Conservation (phyloP, 2,888 invertebrate genomes). For the Idaea aversata region DNA sequence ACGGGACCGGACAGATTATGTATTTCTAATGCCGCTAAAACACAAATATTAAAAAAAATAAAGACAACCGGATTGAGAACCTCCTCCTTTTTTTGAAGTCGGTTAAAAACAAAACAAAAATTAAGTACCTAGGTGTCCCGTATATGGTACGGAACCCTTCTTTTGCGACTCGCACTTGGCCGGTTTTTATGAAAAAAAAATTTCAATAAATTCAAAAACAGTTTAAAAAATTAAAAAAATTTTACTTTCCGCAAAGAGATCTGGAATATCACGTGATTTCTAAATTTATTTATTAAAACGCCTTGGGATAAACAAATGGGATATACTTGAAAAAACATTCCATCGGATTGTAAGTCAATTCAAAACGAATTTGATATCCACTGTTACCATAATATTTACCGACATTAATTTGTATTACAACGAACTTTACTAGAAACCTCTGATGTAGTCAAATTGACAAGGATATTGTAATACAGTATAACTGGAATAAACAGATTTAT, state of each 20-base stretch:
- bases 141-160: too few species aligned
- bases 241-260: background rate
- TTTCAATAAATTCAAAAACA: background rate
- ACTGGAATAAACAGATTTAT: background rate
- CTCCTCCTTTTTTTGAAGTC: too few species aligned
- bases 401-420: background rate
- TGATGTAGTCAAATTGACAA: background rate
- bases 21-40: too few species aligned
- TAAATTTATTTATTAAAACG: background rate
- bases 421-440: background rate
- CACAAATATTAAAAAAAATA: too few species aligned
- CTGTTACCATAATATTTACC: background rate
- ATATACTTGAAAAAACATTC: background rate
- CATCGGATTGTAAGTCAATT: background rate
- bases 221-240: background rate
- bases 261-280: background rate
- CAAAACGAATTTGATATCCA: background rate
- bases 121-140: too few species aligned
- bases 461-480: background rate
- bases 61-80: too few species aligned
- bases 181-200: too few species aligned
- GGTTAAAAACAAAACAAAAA: too few species aligned
- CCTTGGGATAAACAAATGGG: background rate
- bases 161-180: too few species aligned
- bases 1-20: too few species aligned